phyloP scores from a whole-genome alignment of 2,797 vertebrate species.

The Nyctalus aviator region DNA sequence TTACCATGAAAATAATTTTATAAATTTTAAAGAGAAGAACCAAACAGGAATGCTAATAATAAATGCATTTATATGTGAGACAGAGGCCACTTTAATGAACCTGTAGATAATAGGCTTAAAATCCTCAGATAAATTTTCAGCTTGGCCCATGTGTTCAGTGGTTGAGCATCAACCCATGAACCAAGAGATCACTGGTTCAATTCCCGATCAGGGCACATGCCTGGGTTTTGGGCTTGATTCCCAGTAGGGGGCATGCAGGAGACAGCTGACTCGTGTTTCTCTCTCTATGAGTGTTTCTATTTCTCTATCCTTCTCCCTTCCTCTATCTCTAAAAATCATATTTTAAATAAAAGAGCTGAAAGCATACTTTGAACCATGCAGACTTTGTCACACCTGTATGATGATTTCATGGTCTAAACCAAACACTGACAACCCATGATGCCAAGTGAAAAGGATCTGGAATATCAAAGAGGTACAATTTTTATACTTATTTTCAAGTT shows the following conservation, averaged over 20 bases:
- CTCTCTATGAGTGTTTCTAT: no score
- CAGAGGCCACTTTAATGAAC: background rate
- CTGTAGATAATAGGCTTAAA: background rate
- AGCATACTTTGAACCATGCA: background rate
- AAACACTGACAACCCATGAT: background rate
- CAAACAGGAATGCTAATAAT: background rate
- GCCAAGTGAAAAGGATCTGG: background rate
- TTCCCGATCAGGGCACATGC: no score
- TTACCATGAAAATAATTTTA: background rate
- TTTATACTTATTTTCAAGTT: background rate
- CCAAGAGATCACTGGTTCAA: no score
- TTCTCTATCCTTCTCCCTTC: no score
- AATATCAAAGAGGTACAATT: background rate
- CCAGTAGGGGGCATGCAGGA: no score
- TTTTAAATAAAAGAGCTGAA: background rate
- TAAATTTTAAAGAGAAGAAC: background rate
- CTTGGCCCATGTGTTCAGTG: no score
- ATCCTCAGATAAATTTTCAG: background rate
- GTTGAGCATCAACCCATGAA: no score
- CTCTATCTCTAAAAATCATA: no score
- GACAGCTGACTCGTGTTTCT: no score
- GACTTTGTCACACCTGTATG: background rate
- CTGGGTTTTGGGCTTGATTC: no score
- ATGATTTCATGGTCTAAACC: slow-evolving; percentile 16
- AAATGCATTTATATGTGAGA: background rate